Conservation (phyloP, 2,888 invertebrate genomes). For the Sphaerolaimus hirsutus region DNA sequence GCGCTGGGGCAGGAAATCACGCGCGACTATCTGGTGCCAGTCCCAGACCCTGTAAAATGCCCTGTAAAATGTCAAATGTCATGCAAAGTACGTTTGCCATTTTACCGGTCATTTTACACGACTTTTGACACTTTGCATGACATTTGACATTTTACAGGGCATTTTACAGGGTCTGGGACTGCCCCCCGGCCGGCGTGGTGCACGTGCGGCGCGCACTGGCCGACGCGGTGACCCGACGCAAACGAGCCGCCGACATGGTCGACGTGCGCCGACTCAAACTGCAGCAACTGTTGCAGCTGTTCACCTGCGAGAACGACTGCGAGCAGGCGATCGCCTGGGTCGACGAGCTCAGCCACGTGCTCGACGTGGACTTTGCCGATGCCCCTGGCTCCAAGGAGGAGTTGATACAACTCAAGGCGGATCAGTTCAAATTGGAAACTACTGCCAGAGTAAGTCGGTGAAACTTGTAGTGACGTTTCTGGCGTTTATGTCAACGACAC, state of each 20-base stretch:
- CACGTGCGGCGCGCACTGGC: slow-evolving; percentile 38
- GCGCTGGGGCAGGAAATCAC: slow-evolving; percentile 43
- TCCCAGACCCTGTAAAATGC: too few species aligned
- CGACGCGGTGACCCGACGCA: slow-evolving; percentile 34
- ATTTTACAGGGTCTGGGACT: too few species aligned
- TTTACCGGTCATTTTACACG: too few species aligned
- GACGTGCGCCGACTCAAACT: slow-evolving; percentile 50
- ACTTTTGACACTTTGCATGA: too few species aligned
- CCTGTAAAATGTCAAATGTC: too few species aligned
- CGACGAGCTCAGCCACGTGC: slow-evolving; percentile 45
- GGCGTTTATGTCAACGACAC: too few species aligned
- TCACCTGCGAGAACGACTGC: slow-evolving; percentile 50
- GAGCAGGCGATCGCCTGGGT: slow-evolving; percentile 49
- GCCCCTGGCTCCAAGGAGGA: slow-evolving; percentile 36
- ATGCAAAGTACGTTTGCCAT: too few species aligned
- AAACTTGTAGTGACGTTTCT: neutral
- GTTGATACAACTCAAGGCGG: slow-evolving; percentile 48
- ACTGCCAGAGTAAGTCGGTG: slow-evolving; percentile 42
- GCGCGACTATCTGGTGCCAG: slow-evolving; percentile 41
- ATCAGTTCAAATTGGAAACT: slow-evolving; percentile 48
- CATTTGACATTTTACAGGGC: too few species aligned
- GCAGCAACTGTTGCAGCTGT: slow-evolving; percentile 49
- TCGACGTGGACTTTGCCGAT: slow-evolving; percentile 28
- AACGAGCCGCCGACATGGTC: slow-evolving; percentile 42
- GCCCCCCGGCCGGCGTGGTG: slow-evolving; percentile 45